Evolutionary conservation across 2,797 vertebrate species (phyloP), one percentile per base, ranked within the genome.

Genomic region (Smutsia temminckii): DNA sequence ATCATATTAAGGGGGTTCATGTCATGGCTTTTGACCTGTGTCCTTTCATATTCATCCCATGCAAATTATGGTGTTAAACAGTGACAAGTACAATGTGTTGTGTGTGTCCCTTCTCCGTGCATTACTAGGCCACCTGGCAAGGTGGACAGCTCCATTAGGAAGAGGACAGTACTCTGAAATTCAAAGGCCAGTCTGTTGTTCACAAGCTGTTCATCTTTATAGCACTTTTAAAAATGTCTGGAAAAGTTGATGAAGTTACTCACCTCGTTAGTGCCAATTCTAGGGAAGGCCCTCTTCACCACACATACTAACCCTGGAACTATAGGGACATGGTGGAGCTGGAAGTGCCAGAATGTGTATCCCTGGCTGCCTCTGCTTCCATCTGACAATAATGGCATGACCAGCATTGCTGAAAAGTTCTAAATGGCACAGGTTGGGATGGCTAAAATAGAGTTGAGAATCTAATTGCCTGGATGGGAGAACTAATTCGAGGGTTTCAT

Each of bases 181-280:
- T 80, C 85, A 88, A 72, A 93, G 97, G 88, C 75, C 83, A 59
- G n/a, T 14, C 89, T 92, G 78, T 17, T 95, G 49, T 88, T 69
- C 95, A 37, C 87, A 78, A 85, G 72, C 59, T 91, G 57, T 87
- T 96, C 63, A 27, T 32, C 69, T 84, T 89, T 84, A 53, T 32
- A 95, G 96, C 97, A 96, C 93, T 97, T 98, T 97, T 66, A 53
- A 25, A 92, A 93, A 71, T 91, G 49, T 40, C 14, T 94, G 25
- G 93, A 97, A 18, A 95, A 88, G 25, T 9, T 92, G 66, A 11
- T 86, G 53, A 66, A 91, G 66, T 69, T 72, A 79, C 25, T 94
- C 75, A 84, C 75, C 64, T 89, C 59, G 61, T 93, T 92, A 42
- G 97, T 98, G 97, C 97, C 97, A 98, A 97, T 95, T 94, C 55